Percentiles rank a stretch among this genome's conserved stretches.
Evolutionary conservation across 1,140 invertebrate genomes (phyloP).

Genomic region (Trichonephila inaurata): DNA sequence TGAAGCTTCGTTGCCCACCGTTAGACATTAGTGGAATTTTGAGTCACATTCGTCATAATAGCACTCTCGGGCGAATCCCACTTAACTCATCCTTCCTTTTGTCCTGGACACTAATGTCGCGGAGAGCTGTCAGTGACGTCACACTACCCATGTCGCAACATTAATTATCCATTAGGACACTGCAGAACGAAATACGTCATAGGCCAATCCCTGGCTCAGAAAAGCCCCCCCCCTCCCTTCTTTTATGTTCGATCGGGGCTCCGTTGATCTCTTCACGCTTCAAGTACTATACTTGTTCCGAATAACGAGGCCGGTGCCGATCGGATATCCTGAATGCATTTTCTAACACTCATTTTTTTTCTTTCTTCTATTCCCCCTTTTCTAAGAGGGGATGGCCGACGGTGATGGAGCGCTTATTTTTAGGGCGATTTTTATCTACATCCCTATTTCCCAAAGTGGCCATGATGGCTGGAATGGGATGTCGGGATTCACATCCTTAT

Average conservation of each 20-base stretch:
- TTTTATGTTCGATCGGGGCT: constrained; percentile 69
- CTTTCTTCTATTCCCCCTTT: neutral
- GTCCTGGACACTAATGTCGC: constrained; percentile 67
- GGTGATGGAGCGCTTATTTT: constrained; percentile 56
- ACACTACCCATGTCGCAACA: constrained; percentile 72
- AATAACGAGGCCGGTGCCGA: constrained; percentile 66
- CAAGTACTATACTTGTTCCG: constrained; percentile 72
- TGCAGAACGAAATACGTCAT: constrained; percentile 69
- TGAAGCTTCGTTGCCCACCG: constrained; percentile 57
- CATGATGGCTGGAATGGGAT: constrained; percentile 25
- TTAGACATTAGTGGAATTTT: constrained; percentile 64
- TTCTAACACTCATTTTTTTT: constrained; percentile 60
- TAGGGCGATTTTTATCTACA: constrained; percentile 52
- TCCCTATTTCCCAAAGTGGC: neutral
- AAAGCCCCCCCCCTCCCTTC: neutral
- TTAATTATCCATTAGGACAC: constrained; percentile 75
- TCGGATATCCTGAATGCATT: constrained; percentile 75
- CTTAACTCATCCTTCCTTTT: constrained; percentile 71
- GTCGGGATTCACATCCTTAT: constrained; percentile 27
- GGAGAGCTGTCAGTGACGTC: constrained; percentile 70
- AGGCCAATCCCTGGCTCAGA: constrained; percentile 51
- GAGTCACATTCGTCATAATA: constrained; percentile 69
- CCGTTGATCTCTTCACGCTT: constrained; percentile 53
- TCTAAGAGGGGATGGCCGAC: constrained; percentile 3
- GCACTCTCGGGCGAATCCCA: constrained; percentile 57